phyloP scores from a whole-genome alignment of 2,888 invertebrate species.

The Gymnosoma rotundatum region DNA sequence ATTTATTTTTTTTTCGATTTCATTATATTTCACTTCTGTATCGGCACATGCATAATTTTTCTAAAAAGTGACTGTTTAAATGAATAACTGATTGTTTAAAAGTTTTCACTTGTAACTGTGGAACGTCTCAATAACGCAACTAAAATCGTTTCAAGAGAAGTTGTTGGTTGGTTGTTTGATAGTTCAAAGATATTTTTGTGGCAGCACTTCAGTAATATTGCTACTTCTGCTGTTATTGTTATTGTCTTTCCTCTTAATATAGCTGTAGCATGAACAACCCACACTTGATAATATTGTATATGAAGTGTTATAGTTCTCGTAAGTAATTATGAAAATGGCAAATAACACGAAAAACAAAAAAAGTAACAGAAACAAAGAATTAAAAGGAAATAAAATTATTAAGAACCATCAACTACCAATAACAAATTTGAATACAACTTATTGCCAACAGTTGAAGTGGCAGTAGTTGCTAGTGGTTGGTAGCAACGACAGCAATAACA shows the following conservation, averaged over 20 bases:
- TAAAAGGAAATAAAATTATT: slow-evolving; percentile 48
- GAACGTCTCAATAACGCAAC: slow-evolving; percentile 39
- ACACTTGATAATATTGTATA: slow-evolving; percentile 61
- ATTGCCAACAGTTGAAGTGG: slow-evolving; percentile 34
- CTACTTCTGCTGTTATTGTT: slow-evolving; percentile 25
- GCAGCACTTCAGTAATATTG: slow-evolving; percentile 16
- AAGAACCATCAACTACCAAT: slow-evolving; percentile 53
- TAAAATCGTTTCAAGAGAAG: slow-evolving; percentile 30
- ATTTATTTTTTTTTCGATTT: neutral
- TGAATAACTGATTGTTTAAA: slow-evolving; percentile 8
- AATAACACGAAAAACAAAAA: slow-evolving; percentile 18
- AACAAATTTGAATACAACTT: slow-evolving; percentile 43
- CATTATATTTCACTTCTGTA: neutral
- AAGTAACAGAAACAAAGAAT: slow-evolving; percentile 49
- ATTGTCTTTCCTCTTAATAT: slow-evolving; percentile 39
- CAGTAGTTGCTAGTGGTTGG: slow-evolving; percentile 16
- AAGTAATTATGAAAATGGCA: slow-evolving; percentile 68
- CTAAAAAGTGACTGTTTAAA: neutral
- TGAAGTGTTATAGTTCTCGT: slow-evolving; percentile 66
- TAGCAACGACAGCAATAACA: slow-evolving; percentile 26
- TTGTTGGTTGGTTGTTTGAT: slow-evolving; percentile 37
- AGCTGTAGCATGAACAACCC: slow-evolving; percentile 62
- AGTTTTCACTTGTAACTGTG: slow-evolving; percentile 25
- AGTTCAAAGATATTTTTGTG: slow-evolving; percentile 20
- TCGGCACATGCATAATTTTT: slow-evolving; percentile 3